These are phyloP conservation scores for Porites evermanni DNA, from an alignment of 92 coral and sea anemone genomes.

Conservation along the genomic window DNA sequence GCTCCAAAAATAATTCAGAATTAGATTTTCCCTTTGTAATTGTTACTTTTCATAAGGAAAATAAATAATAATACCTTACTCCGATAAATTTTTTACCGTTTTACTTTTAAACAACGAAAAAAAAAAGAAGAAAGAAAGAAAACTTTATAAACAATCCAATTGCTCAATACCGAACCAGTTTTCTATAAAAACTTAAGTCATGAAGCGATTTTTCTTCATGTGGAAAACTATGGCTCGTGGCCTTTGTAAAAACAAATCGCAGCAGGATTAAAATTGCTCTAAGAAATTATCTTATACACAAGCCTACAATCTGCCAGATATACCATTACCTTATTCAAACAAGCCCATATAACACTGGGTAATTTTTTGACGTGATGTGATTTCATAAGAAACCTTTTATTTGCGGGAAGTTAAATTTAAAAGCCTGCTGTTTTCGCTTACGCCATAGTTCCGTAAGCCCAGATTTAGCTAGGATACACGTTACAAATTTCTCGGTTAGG, in stretches of 20 bases:
- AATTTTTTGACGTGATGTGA: neutral
- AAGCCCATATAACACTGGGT: neutral
- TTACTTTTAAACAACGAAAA: too few relatives aligned
- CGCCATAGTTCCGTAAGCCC: neutral
- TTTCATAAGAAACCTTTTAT: neutral
- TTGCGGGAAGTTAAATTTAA: neutral
- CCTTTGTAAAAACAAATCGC: neutral
- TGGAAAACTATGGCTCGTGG: neutral
- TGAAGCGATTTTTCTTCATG: neutral
- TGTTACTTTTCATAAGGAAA: too few relatives aligned
- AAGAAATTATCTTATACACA: neutral
- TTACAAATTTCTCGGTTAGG: neutral
- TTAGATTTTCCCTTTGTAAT: too few relatives aligned
- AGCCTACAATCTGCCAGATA: neutral
- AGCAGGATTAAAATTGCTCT: too few relatives aligned
- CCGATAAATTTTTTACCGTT: too few relatives aligned
- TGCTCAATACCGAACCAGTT: too few relatives aligned
- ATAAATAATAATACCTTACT: too few relatives aligned
- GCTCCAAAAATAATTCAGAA: too few relatives aligned
- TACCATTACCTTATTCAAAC: neutral
- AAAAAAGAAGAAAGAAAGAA: too few relatives aligned
- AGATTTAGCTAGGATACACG: neutral
- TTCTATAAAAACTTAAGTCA: neutral
- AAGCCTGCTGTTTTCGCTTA: neutral
- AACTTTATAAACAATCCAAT: too few relatives aligned